phyloP scores from a whole-genome alignment of 2,888 invertebrate genomes.

The Apodemia zela region DNA sequence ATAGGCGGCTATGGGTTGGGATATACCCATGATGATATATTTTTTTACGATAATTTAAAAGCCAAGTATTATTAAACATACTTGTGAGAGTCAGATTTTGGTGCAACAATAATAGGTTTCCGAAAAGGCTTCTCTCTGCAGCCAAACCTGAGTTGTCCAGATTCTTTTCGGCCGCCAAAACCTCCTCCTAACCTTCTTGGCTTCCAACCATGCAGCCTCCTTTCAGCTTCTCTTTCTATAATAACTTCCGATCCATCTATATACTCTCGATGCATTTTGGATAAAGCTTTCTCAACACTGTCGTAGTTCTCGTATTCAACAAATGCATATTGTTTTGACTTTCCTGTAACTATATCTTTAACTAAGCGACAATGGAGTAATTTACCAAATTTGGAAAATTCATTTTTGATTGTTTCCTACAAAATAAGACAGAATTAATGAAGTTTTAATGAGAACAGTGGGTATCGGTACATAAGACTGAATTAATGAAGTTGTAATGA shows the following conservation, averaged over 20 bases:
- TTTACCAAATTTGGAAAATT: conserved; percentile 84
- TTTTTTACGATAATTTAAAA: background rate
- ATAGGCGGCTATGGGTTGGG: no score
- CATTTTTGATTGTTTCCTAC: conserved; percentile 75
- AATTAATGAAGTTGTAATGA: no score
- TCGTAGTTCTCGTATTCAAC: conserved; percentile 86
- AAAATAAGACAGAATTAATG: conserved; percentile 30
- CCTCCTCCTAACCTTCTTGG: conserved; percentile 93
- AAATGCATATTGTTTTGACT: conserved; percentile 91
- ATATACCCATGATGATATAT: no score
- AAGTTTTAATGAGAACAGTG: background rate
- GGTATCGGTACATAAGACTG: no score
- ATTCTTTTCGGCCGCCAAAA: conserved; percentile 91
- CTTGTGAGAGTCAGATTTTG: background rate
- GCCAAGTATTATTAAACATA: background rate
- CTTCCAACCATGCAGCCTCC: conserved; percentile 88
- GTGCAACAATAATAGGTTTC: conserved; percentile 70
- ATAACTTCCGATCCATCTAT: conserved; percentile 86
- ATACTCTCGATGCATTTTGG: conserved; percentile 77
- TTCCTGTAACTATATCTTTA: conserved; percentile 90
- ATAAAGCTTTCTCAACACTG: conserved; percentile 82
- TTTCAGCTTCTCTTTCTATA: conserved; percentile 86
- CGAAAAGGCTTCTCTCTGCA: conserved; percentile 89
- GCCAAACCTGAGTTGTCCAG: conserved; percentile 93
- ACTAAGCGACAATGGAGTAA: conserved; percentile 83